Conservation (phyloP, 1,140 invertebrate genomes). For the Psilanteris sp. region DNA sequence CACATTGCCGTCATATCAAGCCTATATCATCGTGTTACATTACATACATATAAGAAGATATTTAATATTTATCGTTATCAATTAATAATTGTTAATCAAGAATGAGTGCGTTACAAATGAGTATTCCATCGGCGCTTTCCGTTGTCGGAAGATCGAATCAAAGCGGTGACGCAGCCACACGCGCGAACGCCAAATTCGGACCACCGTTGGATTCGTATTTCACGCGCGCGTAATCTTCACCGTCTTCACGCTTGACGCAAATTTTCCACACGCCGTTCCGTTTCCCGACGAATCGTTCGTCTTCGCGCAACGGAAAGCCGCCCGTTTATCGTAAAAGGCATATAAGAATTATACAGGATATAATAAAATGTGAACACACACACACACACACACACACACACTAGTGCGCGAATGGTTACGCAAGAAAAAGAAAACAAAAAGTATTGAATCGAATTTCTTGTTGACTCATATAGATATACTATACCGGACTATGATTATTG, state of each 20-base stretch:
- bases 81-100: constrained; percentile 74
- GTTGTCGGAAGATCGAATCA: constrained; percentile 30
- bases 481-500: constrained; percentile 61
- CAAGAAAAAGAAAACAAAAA: constrained; percentile 29
- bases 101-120: constrained; percentile 57
- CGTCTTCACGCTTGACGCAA: no score
- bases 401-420: constrained; percentile 20
- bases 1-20: constrained; percentile 78
- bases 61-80: constrained; percentile 74
- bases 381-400: no score
- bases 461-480: constrained; percentile 72
- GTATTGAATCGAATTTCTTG: constrained; percentile 72
- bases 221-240: no score
- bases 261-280: no score
- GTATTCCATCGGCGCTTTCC: constrained; percentile 28
- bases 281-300: no score
- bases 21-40: constrained; percentile 78
- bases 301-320: constrained; percentile 38
- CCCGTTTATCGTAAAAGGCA: constrained; percentile 1
- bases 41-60: constrained; percentile 73
- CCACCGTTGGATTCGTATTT: neutral
- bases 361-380: neutral
- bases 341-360: neutral
- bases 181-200: no score
- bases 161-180: neutral